phyloP scores from a whole-genome alignment of 2,888 invertebrate genomes.

The Junonia oenone region DNA sequence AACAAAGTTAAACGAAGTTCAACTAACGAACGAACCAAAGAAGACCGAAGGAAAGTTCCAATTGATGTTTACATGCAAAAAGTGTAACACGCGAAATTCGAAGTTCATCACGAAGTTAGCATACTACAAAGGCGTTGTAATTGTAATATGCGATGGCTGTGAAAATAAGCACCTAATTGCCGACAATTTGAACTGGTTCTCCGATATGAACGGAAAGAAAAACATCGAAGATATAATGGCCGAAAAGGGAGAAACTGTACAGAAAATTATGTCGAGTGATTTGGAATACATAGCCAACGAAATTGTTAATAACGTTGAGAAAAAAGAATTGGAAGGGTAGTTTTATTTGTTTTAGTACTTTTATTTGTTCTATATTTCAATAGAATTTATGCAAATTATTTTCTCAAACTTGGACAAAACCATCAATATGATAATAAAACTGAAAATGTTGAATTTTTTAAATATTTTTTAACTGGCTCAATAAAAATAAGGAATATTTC shows the following conservation, averaged over 20 bases:
- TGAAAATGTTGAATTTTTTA: too few species aligned
- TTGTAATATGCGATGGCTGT: conserved; percentile 93
- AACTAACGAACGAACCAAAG: conserved; percentile 39
- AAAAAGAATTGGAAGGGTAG: conserved; percentile 33
- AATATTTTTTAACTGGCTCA: too few species aligned
- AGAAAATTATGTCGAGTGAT: conserved; percentile 70
- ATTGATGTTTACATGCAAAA: conserved; percentile 92
- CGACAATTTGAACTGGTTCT: conserved; percentile 97
- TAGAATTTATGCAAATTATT: background rate
- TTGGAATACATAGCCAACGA: conserved; percentile 70
- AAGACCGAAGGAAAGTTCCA: conserved; percentile 80
- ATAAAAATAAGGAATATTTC: too few species aligned
- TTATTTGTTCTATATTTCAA: background rate
- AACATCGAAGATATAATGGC: conserved; percentile 95
- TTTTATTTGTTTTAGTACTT: conserved; percentile 1
- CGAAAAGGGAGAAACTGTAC: conserved; percentile 91
- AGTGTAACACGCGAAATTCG: conserved; percentile 87
- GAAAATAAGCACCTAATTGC: conserved; percentile 95
- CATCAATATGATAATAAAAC: too few species aligned
- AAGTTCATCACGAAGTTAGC: conserved; percentile 91
- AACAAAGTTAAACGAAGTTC: conserved; percentile 44
- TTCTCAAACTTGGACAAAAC: too few species aligned
- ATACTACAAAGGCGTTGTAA: conserved; percentile 93
- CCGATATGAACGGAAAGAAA: conserved; percentile 84
- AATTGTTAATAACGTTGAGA: conserved; percentile 42